Base-by-base conservation (phyloP, 1,140 invertebrate species). In the Eupeodes corollae region DNA sequence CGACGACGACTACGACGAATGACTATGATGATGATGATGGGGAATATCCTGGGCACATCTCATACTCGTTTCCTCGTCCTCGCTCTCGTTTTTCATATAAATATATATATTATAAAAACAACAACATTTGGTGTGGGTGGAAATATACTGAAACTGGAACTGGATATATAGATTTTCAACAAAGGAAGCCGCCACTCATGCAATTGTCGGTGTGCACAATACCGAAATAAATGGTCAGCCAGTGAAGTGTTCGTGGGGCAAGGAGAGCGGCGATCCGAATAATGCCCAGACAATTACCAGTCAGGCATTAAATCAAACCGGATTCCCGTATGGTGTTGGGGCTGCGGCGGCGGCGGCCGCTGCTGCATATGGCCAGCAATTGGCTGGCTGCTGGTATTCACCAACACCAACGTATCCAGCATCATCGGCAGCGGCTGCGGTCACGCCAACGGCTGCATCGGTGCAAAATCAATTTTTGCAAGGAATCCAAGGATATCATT, bases 221-320 rank as follows among this genome's bases (percentile, higher is more conserved):
- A 90, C 88, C 13, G 94, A 98, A 64, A 87, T 99, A 46, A 92
- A 91, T 69, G 94, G 94, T 3, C 90, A 96, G 68, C 83, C 83
- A 5, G 92, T 99, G n/a, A 98, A 98, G 71, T 99, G 95, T 73
- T 98, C 93, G 54, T 99, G 97, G 97, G 96, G 96, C 39, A 98
- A 98, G 73, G 93, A 98, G 64, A 89, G 88, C 44, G 89, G 89
- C n/a, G 79, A 91, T 64, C 86, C 86, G 2, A 88, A 87, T 64
- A 88, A 88, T 61, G 80, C 81, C 8, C 83, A 84, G 61, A 73
- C 80, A 47, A 74, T 78, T 47, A 77, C 76, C 61, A 80, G 74
- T 71, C 79, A 70, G 68, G 71, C 68, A 14, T 54, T 67, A 32
- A 66, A 61, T 44, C 67, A 56, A 19, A 58, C 63, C 26, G 62